These are phyloP conservation scores for Megaceryle torquata DNA, from an alignment of 2,113 vertebrate species.

Conservation along the genomic window DNA sequence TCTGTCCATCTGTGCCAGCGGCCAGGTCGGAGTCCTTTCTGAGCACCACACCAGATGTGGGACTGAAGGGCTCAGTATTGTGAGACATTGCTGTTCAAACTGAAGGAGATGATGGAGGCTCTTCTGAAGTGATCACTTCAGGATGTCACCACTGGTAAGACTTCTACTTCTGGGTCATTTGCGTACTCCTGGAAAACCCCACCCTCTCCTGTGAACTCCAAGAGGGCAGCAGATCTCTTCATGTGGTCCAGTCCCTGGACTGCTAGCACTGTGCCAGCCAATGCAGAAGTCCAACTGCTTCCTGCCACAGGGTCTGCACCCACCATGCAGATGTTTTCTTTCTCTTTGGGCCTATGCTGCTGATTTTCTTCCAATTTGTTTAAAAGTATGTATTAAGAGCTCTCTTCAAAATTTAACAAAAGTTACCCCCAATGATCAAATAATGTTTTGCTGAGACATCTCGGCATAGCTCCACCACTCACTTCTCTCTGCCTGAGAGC, in stretches of 20 bases:
- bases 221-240: not conserved
- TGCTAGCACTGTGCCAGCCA: fast-evolving
- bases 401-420: not conserved
- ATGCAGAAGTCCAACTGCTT: not conserved
- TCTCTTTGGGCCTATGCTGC: not conserved
- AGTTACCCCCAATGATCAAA: not conserved
- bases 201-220: not conserved
- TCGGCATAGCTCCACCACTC: not conserved
- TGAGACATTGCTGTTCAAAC: not conserved
- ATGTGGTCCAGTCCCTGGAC: fast-evolving
- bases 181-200: not conserved
- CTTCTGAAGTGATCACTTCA: not conserved
- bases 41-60: not conserved
- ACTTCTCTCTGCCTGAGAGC: not conserved
- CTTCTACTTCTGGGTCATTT: not conserved
- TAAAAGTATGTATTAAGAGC: not conserved
- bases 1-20: not conserved
- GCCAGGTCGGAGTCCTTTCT: no score
- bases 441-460: not conserved
- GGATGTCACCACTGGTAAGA: not conserved
- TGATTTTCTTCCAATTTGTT: not conserved
- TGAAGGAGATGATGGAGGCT: not conserved
- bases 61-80: not conserved
- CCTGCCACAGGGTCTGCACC: fast-evolving
- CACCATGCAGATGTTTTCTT: not conserved